phyloP scores from a whole-genome alignment of 2,113 vertebrate species.

The Archilochus colubris region DNA sequence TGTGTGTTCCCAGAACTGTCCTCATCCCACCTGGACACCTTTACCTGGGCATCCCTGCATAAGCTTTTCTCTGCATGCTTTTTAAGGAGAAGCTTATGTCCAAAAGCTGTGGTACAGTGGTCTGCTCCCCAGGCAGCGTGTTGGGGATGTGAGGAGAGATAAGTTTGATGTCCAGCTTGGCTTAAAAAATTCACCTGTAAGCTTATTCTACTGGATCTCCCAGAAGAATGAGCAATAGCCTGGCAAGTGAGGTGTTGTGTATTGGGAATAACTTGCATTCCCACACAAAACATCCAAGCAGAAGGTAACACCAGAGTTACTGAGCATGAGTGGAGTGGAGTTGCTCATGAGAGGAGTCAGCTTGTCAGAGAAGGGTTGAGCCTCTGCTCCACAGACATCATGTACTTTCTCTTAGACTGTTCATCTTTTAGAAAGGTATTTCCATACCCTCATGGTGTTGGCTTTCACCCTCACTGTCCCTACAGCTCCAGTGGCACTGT shows the following conservation, averaged over 20 bases:
- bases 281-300: background rate
- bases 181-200: background rate
- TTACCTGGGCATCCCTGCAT: background rate
- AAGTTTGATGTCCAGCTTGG: background rate
- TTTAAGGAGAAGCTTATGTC: background rate
- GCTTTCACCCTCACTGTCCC: background rate
- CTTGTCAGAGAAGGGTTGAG: background rate
- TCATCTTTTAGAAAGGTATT: background rate
- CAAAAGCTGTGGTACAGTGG: background rate
- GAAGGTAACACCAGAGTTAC: background rate
- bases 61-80: background rate
- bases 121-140: rapidly evolving
- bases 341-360: background rate
- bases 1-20: background rate
- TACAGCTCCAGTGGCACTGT: background rate
- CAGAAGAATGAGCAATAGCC: background rate
- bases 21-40: background rate
- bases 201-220: background rate
- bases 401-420: background rate
- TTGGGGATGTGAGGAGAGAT: background rate
- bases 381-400: background rate
- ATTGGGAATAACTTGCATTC: background rate
- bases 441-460: background rate
- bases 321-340: background rate
- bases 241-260: background rate